phyloP scores from a whole-genome alignment of 2,888 invertebrate genomes.

The Nephrotoma guestfalica region DNA sequence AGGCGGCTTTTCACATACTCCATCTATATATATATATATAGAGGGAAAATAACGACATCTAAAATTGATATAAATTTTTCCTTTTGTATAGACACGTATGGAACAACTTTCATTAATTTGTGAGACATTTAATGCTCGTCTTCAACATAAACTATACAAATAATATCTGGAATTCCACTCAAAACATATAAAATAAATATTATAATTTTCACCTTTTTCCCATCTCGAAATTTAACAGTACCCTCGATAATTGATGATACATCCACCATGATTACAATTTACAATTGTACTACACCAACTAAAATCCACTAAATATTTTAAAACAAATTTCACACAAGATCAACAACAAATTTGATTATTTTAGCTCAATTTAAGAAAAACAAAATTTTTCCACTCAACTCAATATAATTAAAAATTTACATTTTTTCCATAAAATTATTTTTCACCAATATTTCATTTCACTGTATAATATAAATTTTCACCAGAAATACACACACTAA shows the following conservation, averaged over 20 bases:
- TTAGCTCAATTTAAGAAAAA: neutral
- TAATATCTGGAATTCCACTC: neutral
- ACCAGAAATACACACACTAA: neutral
- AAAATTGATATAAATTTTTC: neutral
- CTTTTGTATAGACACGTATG: neutral
- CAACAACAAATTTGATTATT: neutral
- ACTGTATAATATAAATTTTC: neutral
- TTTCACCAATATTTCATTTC: neutral
- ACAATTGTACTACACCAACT: neutral
- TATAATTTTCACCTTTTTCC: slow-evolving; percentile 56
- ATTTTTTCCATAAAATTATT: neutral
- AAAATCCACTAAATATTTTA: neutral
- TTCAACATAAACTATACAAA: neutral
- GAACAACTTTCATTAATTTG: neutral
- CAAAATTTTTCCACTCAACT: neutral
- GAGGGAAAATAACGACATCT: neutral
- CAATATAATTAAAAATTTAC: neutral
- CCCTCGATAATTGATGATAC: slow-evolving; percentile 77
- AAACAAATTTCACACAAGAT: neutral
- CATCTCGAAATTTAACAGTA: slow-evolving; percentile 77
- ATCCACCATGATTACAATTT: slow-evolving; percentile 46
- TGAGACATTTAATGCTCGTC: neutral
- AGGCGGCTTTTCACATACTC: neutral
- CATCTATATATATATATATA: neutral
- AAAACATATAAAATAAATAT: neutral